phyloP scores from a whole-genome alignment of 2,888 invertebrate genomes.

The Nebria salina region DNA sequence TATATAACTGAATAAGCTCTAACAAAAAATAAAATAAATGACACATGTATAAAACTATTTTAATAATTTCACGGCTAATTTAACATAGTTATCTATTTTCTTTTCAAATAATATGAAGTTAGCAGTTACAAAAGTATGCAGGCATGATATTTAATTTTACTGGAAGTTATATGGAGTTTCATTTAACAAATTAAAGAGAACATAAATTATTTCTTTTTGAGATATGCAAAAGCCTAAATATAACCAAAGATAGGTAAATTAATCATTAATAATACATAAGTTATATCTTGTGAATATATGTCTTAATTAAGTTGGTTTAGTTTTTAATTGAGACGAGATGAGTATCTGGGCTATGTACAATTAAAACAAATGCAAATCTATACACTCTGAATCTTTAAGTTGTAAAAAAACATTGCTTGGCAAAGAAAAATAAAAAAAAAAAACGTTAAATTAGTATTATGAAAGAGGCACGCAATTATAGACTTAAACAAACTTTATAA shows the following conservation, averaged over 20 bases:
- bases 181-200: not conserved
- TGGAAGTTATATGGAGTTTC: not conserved
- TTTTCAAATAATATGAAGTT: not conserved
- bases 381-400: not conserved
- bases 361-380: not conserved
- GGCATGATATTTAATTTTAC: not conserved
- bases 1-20: not conserved
- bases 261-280: no score
- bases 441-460: no score
- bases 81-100: not conserved
- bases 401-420: not conserved
- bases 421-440: not conserved
- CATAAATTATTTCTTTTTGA: not conserved
- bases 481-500: not conserved
- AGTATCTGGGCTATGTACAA: not conserved
- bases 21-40: not conserved
- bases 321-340: not conserved
- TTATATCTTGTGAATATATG: no score
- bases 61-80: not conserved
- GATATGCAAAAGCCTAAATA: not conserved
- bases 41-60: not conserved
- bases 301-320: conserved; percentile 8
- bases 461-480: not conserved
- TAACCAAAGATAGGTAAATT: not conserved
- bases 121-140: not conserved